phyloP scores from a whole-genome alignment of 2,797 vertebrate genomes.

The Tragopan temminckii region DNA sequence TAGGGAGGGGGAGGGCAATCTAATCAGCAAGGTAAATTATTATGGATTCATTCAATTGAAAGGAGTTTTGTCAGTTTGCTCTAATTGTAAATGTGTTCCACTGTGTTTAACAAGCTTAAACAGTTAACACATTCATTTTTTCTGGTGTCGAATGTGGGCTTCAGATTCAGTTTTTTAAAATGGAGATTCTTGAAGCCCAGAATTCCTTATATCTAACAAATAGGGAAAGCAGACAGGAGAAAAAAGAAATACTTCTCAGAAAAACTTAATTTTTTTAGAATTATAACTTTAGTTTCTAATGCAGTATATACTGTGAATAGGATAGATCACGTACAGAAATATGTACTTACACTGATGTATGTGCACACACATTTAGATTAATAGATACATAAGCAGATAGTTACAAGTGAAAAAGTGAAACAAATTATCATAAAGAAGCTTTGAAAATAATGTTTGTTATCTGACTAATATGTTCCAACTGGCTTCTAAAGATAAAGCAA shows the following conservation, averaged over 20 bases:
- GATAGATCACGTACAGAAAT: neutral
- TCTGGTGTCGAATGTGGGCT: neutral
- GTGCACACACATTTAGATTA: neutral
- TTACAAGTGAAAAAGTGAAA: neutral
- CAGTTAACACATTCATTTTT: neutral
- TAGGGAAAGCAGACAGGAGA: neutral
- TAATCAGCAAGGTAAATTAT: neutral
- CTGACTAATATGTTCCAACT: neutral
- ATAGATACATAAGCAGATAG: neutral
- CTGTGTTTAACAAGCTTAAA: conserved; percentile 8
- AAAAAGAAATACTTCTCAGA: neutral
- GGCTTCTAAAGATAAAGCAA: neutral
- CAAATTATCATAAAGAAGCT: neutral
- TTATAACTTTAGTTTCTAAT: neutral
- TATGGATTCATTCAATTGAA: neutral
- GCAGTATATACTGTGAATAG: neutral
- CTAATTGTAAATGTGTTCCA: neutral
- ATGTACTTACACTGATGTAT: neutral
- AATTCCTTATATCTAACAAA: neutral
- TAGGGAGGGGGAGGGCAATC: neutral
- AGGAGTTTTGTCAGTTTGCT: neutral
- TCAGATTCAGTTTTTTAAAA: neutral
- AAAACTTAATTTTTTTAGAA: neutral
- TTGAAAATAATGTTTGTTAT: neutral
- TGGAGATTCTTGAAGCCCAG: neutral